phyloP scores from a whole-genome alignment of 2,797 vertebrate species.

The Petrocephalus schoutedeni region DNA sequence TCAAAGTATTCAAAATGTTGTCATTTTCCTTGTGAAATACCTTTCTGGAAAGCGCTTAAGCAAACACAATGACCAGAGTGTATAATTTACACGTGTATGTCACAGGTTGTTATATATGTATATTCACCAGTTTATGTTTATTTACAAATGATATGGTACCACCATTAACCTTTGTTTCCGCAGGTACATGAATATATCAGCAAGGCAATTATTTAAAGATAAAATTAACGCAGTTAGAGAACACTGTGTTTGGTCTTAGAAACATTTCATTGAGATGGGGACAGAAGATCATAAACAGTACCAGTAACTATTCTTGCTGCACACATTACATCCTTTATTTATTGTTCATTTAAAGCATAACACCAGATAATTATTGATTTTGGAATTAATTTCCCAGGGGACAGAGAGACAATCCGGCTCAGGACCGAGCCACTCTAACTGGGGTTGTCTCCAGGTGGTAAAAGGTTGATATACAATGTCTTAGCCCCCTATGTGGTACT shows the following conservation, averaged over 20 bases:
- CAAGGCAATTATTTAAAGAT: not conserved
- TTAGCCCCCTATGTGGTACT: conserved; percentile 4
- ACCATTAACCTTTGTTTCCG: not conserved
- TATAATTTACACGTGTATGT: not conserved
- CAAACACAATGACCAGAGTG: not conserved
- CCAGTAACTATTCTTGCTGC: not conserved
- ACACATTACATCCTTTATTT: conserved; percentile 17
- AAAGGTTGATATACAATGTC: conserved; percentile 12
- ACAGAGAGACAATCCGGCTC: not conserved
- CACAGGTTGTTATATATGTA: not conserved
- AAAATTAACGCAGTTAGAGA: conserved; percentile 1
- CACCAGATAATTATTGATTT: conserved; percentile 22
- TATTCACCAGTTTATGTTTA: not conserved
- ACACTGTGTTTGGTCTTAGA: not conserved
- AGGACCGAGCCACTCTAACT: not conserved
- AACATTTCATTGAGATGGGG: not conserved
- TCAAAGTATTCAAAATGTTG: not conserved
- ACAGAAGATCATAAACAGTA: not conserved
- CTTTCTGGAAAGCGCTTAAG: not conserved
- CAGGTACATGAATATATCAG: not conserved
- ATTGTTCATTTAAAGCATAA: conserved; percentile 18
- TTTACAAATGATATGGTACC: not conserved
- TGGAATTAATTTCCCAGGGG: conserved; percentile 19
- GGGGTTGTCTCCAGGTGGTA: not conserved
- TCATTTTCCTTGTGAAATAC: not conserved